Evolutionary conservation across 2,113 vertebrate genomes (phyloP).

Genomic region (Antennarius striatus): DNA sequence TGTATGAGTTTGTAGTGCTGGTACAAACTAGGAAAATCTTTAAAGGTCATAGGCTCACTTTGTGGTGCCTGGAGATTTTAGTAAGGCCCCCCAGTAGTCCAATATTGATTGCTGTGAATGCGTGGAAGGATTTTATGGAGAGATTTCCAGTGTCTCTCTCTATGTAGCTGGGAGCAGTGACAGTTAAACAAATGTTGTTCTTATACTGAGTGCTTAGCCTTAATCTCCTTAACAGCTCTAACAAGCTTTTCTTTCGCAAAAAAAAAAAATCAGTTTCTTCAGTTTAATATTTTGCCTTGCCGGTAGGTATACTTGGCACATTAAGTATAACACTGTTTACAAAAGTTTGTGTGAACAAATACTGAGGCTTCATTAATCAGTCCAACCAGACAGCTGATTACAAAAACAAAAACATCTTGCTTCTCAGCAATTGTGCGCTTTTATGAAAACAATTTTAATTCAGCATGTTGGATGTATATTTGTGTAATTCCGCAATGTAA

Average conservation of each 20-base stretch:
- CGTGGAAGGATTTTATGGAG: slow-evolving; percentile 39
- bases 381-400: slow-evolving; percentile 43
- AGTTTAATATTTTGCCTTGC: slow-evolving; percentile 25
- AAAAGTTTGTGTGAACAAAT: slow-evolving; percentile 38
- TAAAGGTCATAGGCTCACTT: slow-evolving; percentile 65
- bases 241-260: slow-evolving; percentile 38
- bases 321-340: slow-evolving; percentile 32
- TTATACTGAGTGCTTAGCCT: slow-evolving; percentile 32
- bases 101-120: slow-evolving; percentile 61
- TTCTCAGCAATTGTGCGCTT: slow-evolving; percentile 6
- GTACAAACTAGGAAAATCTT: slow-evolving; percentile 49
- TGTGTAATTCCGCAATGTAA: slow-evolving; percentile 33
- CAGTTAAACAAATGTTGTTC: slow-evolving; percentile 49
- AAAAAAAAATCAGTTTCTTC: slow-evolving; percentile 25
- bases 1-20: slow-evolving; percentile 50
- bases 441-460: slow-evolving; percentile 38
- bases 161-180: slow-evolving; percentile 30
- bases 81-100: slow-evolving; percentile 41
- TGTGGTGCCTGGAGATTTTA: slow-evolving; percentile 50
- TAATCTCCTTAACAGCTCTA: slow-evolving; percentile 44
- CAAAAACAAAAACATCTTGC: slow-evolving; percentile 29
- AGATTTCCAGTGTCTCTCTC: slow-evolving; percentile 9
- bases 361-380: slow-evolving; percentile 42
- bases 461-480: slow-evolving; percentile 16
- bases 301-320: slow-evolving; percentile 24